Percentiles rank a stretch among this genome's conserved stretches.
Conservation (phyloP, 2,888 invertebrate genomes). For the Cheilosia soror region DNA sequence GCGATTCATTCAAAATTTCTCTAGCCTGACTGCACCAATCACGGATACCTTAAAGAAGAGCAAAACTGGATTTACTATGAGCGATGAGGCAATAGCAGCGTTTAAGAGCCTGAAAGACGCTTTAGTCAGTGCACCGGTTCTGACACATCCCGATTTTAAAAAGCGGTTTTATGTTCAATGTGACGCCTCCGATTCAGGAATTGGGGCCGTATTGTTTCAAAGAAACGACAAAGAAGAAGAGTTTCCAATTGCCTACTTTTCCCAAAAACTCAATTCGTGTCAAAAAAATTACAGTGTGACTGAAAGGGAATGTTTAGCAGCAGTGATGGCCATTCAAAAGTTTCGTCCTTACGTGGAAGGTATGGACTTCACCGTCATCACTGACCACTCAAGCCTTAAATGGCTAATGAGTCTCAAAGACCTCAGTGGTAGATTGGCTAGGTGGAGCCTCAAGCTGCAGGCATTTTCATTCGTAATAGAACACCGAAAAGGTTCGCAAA, state of each 20-base stretch:
- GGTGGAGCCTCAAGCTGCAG: background rate
- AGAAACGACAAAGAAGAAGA: background rate
- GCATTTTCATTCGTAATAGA: constrained; percentile 41
- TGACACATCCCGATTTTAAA: constrained; percentile 58
- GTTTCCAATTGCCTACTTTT: too few relatives aligned
- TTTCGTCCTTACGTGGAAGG: too few relatives aligned
- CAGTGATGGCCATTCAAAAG: too few relatives aligned
- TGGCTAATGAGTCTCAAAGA: too few relatives aligned
- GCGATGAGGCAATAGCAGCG: constrained; percentile 29
- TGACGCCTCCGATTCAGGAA: constrained; percentile 26
- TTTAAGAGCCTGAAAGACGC: constrained; percentile 48
- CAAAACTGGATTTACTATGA: constrained; percentile 46
- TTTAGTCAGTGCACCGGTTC: constrained; percentile 53
- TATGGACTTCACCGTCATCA: too few relatives aligned
- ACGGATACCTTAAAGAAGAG: background rate
- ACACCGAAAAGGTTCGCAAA: constrained; percentile 76
- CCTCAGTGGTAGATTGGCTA: too few relatives aligned
- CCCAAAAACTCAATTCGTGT: background rate
- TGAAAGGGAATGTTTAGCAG: too few relatives aligned
- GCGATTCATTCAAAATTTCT: constrained; percentile 1
- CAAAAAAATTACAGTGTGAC: background rate
- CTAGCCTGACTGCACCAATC: too few relatives aligned
- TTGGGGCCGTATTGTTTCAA: background rate
- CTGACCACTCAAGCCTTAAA: too few relatives aligned
- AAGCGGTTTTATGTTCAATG: constrained; percentile 39